Evolutionary conservation across 2,113 vertebrate genomes (phyloP).

Genomic region (Gymnorhina tibicen): DNA sequence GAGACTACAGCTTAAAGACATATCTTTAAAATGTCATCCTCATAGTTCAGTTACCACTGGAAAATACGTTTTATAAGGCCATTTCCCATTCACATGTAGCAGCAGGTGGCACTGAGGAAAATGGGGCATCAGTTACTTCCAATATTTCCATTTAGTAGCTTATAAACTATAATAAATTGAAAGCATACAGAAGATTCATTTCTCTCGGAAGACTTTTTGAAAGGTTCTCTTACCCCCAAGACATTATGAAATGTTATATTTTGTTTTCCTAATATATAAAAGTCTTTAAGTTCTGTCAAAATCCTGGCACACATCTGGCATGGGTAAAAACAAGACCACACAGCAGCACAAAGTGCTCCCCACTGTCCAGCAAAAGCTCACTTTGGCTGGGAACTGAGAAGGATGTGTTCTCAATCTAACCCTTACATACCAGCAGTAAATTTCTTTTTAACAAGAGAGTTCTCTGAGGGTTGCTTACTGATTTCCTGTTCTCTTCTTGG

Average conservation of each 20-base stretch:
- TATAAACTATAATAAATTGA: background rate
- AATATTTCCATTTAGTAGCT: background rate
- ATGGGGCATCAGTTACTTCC: background rate
- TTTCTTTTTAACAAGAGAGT: background rate
- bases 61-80: background rate
- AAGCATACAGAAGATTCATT: background rate
- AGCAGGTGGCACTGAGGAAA: background rate
- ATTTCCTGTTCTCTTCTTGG: background rate
- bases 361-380: background rate
- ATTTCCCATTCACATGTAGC: background rate
- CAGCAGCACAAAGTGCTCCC: background rate
- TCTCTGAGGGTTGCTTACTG: background rate
- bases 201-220: background rate
- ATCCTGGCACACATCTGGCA: background rate
- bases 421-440: background rate
- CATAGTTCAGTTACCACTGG: background rate
- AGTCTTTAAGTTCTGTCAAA: background rate
- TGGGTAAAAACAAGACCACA: background rate
- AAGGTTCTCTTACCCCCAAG: background rate
- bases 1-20: background rate
- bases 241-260: background rate
- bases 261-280: background rate
- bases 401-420: background rate
- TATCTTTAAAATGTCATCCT: background rate
- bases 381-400: background rate